A percentile compares a stretch with the other conserved stretches of the same genome.
Conservation (phyloP, 2,888 invertebrate genomes). For the Neelides folsomi region DNA sequence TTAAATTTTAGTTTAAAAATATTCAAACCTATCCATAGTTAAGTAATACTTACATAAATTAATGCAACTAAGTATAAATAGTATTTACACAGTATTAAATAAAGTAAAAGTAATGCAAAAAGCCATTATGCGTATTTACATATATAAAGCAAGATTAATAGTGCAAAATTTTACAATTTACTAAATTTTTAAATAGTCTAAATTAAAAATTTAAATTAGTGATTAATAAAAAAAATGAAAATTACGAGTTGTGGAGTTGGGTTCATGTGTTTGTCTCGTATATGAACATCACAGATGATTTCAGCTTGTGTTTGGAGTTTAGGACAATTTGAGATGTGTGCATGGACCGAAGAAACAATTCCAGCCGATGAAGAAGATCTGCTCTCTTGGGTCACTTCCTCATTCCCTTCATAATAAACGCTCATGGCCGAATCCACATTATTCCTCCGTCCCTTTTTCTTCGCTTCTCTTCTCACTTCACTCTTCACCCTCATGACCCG, state of each 20-base stretch:
- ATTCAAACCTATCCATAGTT: too few relatives aligned
- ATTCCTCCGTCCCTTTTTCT: conserved; percentile 9
- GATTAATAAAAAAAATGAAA: not conserved
- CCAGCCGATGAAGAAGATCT: conserved; percentile 10
- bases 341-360: conserved; percentile 28
- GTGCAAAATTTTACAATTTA: too few relatives aligned
- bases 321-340: conserved; percentile 31
- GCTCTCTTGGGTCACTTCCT: conserved; percentile 8
- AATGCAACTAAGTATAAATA: too few relatives aligned
- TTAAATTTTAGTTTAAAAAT: too few relatives aligned
- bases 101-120: too few relatives aligned
- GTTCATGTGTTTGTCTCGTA: conserved; percentile 27
- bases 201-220: too few relatives aligned
- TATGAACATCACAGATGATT: conserved; percentile 32
- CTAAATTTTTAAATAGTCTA: too few relatives aligned
- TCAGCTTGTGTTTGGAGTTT: conserved; percentile 28
- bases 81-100: too few relatives aligned
- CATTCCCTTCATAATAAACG: conserved; percentile 1
- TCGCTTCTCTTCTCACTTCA: conserved; percentile 12
- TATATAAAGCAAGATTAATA: too few relatives aligned
- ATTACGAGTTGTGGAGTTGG: conserved; percentile 32
- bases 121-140: too few relatives aligned
- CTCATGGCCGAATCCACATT: too few relatives aligned
- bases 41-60: too few relatives aligned
- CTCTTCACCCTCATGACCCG: conserved; percentile 1